Conservation (phyloP, 2,888 invertebrate genomes). For the Calephelis perditalis region DNA sequence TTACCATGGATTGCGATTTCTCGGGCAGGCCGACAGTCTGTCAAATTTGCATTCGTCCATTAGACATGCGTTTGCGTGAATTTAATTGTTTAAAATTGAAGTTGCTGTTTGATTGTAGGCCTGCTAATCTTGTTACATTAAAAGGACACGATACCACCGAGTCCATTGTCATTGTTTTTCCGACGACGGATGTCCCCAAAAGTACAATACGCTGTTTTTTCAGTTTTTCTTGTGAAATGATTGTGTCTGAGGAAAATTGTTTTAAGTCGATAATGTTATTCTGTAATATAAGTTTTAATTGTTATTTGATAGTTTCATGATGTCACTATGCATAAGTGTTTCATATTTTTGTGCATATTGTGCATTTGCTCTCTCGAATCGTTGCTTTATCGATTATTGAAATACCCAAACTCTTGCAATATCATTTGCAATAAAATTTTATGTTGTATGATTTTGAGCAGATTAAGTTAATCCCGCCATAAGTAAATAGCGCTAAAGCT, state of each 20-base stretch:
- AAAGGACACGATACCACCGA: conserved; percentile 15
- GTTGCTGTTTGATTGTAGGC: conserved; percentile 14
- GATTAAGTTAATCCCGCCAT: not conserved
- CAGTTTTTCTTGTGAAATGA: conserved; percentile 8
- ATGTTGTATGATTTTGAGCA: conserved; percentile 3
- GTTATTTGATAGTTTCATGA: conserved; percentile 1
- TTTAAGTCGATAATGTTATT: conserved; percentile 10
- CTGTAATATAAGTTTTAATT: conserved; percentile 10
- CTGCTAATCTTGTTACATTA: conserved; percentile 14
- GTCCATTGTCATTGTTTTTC: conserved; percentile 20
- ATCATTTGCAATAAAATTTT: not conserved
- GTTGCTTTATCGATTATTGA: conserved; percentile 14
- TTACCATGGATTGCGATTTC: too few species aligned
- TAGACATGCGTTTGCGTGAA: conserved; percentile 20
- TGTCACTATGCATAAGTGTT: conserved; percentile 4
- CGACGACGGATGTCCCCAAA: conserved; percentile 14
- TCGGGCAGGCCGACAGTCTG: conserved; percentile 20
- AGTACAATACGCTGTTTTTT: conserved; percentile 24
- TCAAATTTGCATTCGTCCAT: conserved; percentile 38
- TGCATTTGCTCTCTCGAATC: conserved; percentile 14
- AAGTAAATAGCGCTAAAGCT: too few species aligned
- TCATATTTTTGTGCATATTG: conserved; percentile 10
- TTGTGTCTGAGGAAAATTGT: conserved; percentile 11
- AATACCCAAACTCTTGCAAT: conserved; percentile 8
- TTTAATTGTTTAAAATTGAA: conserved; percentile 17